Evolutionary conservation across 2,888 invertebrate genomes (phyloP).

Genomic region (Brachynemurus nebulosus): DNA sequence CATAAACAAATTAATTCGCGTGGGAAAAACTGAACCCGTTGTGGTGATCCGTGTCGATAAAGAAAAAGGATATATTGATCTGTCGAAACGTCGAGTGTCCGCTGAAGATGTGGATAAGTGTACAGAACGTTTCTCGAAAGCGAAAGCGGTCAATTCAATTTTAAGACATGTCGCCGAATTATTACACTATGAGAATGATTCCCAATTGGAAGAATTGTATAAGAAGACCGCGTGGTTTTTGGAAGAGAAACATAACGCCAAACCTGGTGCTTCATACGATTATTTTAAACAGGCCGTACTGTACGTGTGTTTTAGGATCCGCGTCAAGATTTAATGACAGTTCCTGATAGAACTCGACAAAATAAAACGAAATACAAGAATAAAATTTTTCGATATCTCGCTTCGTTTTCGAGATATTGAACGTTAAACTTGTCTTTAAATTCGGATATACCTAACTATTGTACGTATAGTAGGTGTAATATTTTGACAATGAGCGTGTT

Average conservation of each 20-base stretch:
- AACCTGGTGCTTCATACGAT: constrained; percentile 84
- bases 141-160: constrained; percentile 96
- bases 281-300: constrained; percentile 96
- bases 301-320: no score
- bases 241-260: constrained; percentile 91
- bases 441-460: no score
- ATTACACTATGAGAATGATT: constrained; percentile 77
- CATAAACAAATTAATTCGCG: constrained; percentile 96
- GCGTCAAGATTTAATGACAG: no score
- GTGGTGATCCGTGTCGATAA: constrained; percentile 99
- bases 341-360: no score
- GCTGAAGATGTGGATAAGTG: constrained; percentile 97
- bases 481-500: no score
- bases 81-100: constrained; percentile 96
- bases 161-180: constrained; percentile 94
- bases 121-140: constrained; percentile 96
- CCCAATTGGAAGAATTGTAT: constrained; percentile 89
- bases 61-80: constrained; percentile 99
- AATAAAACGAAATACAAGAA: no score
- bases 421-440: no score
- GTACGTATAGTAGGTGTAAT: no score
- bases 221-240: constrained; percentile 96
- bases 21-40: constrained; percentile 97
- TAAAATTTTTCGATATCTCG: no score
- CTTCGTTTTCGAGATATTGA: no score